phyloP scores from a whole-genome alignment of 2,797 vertebrate species.

The Ispidina lecontei region DNA sequence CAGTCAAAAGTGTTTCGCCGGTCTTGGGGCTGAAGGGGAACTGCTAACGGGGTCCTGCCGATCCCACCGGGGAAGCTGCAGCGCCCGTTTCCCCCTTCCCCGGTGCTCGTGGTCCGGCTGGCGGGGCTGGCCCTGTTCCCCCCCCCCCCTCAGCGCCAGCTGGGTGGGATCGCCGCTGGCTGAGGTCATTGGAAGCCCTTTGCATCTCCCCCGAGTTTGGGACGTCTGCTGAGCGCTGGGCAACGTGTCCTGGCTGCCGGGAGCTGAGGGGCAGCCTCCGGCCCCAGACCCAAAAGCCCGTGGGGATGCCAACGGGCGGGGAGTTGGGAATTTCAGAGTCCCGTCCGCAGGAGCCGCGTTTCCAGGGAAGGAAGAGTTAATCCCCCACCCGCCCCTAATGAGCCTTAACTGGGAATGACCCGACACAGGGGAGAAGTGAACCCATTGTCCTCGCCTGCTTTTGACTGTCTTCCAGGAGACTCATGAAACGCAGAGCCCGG shows the following conservation, averaged over 20 bases:
- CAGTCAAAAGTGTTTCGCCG: neutral
- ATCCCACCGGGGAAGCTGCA: neutral
- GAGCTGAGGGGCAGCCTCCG: neutral
- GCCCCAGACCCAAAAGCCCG: rapidly evolving
- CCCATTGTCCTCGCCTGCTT: slow-evolving; percentile 56
- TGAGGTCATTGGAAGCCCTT: slow-evolving; percentile 35
- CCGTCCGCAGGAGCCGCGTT: rapidly evolving
- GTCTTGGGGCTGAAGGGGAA: neutral
- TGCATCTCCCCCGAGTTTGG: neutral
- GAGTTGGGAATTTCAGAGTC: neutral
- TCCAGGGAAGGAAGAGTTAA: slow-evolving; percentile 61
- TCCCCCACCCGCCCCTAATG: slow-evolving; percentile 20
- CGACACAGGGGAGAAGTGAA: slow-evolving; percentile 61
- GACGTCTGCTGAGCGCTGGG: neutral
- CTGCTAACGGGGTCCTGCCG: neutral
- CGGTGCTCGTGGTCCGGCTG: neutral
- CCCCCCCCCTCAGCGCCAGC: neutral
- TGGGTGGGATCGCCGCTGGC: slow-evolving; percentile 44
- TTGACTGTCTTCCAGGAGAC: slow-evolving; percentile 66
- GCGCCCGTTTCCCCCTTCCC: neutral
- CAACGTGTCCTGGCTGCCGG: neutral
- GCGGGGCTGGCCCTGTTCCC: neutral
- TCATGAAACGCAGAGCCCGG: slow-evolving; percentile 60
- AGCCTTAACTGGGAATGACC: slow-evolving; percentile 70
- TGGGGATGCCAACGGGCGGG: neutral